Conservation (phyloP, 2,888 invertebrate species). For the Hoplodrina blanda region DNA sequence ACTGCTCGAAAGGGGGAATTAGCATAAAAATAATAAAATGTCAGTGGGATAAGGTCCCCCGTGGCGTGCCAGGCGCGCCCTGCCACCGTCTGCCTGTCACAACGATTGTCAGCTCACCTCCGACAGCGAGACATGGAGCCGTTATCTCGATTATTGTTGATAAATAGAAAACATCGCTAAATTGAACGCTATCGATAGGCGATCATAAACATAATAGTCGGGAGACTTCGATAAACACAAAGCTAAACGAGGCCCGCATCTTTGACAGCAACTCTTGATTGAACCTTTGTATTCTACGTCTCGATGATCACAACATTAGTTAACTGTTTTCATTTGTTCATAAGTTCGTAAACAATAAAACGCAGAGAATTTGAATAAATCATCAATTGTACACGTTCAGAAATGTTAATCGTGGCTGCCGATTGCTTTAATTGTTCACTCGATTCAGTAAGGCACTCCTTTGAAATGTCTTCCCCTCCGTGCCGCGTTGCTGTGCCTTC, state of each 20-base stretch:
- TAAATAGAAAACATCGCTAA: constrained; percentile 48
- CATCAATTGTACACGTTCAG: constrained; percentile 20
- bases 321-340: constrained; percentile 33
- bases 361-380: constrained; percentile 23
- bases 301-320: constrained; percentile 22
- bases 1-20: constrained; percentile 77
- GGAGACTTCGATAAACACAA: constrained; percentile 20
- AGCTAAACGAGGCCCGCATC: constrained; percentile 36
- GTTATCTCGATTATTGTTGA: constrained; percentile 68
- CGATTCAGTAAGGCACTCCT: constrained; percentile 81
- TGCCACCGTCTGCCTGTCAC: constrained; percentile 78
- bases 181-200: constrained; percentile 42
- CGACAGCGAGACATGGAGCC: constrained; percentile 68
- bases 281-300: constrained; percentile 15
- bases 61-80: constrained; percentile 71
- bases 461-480: constrained; percentile 74
- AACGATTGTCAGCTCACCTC: constrained; percentile 77
- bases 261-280: constrained; percentile 23
- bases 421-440: constrained; percentile 72
- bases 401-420: constrained; percentile 50
- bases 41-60: constrained; percentile 77
- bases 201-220: constrained; percentile 11
- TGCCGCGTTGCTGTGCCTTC: constrained; percentile 52
- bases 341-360: constrained; percentile 4
- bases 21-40: constrained; percentile 88